Evolutionary conservation across 2,888 invertebrate genomes (phyloP).

Genomic region (Noctua fimbriata): DNA sequence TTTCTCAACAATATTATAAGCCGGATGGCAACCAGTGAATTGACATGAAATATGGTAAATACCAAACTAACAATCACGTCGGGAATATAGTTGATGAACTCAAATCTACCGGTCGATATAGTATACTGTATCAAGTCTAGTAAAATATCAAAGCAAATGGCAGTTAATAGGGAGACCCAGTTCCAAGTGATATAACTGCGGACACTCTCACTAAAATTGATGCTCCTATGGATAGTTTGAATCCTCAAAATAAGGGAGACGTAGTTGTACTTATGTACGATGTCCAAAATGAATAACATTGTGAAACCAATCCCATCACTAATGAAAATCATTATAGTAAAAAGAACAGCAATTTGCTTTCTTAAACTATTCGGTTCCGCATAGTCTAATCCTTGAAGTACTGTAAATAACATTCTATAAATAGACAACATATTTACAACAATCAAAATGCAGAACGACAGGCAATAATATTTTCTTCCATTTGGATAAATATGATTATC

Average conservation of each 20-base stretch:
- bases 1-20: slow-evolving; percentile 30
- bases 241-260: slow-evolving; percentile 39
- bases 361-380: background rate
- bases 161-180: slow-evolving; percentile 23
- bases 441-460: background rate
- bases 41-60: background rate
- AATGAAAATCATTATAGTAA: background rate
- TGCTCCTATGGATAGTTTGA: slow-evolving; percentile 35
- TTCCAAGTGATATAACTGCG: slow-evolving; percentile 32
- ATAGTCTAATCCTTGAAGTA: background rate
- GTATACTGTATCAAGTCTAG: background rate
- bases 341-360: background rate
- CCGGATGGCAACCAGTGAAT: slow-evolving; percentile 25
- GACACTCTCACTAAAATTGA: slow-evolving; percentile 19
- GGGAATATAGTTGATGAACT: background rate
- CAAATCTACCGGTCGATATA: rapidly evolving
- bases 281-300: slow-evolving; percentile 24
- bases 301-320: background rate
- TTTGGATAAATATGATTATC: background rate
- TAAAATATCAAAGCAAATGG: background rate
- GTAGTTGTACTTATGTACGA: slow-evolving; percentile 13
- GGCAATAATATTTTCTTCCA: slow-evolving; percentile 2
- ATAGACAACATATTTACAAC: background rate
- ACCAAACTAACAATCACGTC: background rate
- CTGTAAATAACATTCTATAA: background rate